Percentiles rank a stretch among this genome's conserved stretches.
These are phyloP conservation scores for Phalacrocorax pelagicus DNA, from an alignment of 2,113 vertebrate species.

Conservation along the genomic window DNA sequence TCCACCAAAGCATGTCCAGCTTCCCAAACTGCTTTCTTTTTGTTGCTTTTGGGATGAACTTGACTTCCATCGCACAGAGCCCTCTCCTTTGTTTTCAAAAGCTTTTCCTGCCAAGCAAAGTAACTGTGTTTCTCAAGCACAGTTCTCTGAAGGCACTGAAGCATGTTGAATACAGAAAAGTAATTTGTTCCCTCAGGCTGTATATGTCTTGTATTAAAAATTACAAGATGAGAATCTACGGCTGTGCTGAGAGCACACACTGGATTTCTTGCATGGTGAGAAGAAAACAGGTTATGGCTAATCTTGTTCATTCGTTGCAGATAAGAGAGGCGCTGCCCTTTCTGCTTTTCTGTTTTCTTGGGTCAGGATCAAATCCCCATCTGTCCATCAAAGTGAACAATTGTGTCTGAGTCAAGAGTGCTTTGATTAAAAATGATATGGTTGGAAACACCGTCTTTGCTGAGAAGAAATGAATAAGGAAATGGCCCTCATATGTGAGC, in stretches of 20 bases:
- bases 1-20: slow-evolving; percentile 11
- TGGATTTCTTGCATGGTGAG: slow-evolving; percentile 52
- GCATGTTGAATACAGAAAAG: slow-evolving; percentile 66
- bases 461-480: slow-evolving; percentile 43
- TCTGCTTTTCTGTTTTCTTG: slow-evolving; percentile 24
- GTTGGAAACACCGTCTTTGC: slow-evolving; percentile 52
- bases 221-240: slow-evolving; percentile 64
- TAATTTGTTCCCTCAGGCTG: slow-evolving; percentile 70
- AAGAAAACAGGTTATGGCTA: slow-evolving; percentile 64
- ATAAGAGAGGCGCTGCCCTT: slow-evolving; percentile 53
- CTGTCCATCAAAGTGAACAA: slow-evolving; percentile 56
- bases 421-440: slow-evolving; percentile 64
- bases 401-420: slow-evolving; percentile 58
- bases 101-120: slow-evolving; percentile 45
- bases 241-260: slow-evolving; percentile 48
- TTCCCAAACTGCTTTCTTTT: slow-evolving; percentile 39
- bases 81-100: slow-evolving; percentile 59
- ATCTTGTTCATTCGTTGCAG: slow-evolving; percentile 46
- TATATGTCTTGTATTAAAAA: slow-evolving; percentile 67
- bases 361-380: slow-evolving; percentile 47
- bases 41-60: slow-evolving; percentile 64
- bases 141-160: slow-evolving; percentile 60
- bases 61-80: slow-evolving; percentile 27
- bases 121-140: slow-evolving; percentile 55
- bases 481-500: slow-evolving; percentile 42